Evolutionary conservation across 2,113 vertebrate genomes (phyloP).

Genomic region (Nesogale talazaci): DNA sequence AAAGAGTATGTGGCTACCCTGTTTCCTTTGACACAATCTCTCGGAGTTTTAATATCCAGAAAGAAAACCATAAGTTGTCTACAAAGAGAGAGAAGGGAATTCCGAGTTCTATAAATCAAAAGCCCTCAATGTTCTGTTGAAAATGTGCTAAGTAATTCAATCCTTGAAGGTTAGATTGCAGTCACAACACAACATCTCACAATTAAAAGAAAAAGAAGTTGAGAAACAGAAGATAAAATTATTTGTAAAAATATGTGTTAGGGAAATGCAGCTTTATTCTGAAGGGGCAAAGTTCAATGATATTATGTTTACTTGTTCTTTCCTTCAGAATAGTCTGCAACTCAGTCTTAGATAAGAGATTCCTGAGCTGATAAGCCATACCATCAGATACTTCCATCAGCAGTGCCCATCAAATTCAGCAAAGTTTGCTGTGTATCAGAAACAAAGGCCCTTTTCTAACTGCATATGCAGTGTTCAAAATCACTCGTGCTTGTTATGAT

Average conservation of each 20-base stretch:
- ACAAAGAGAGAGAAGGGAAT: background rate
- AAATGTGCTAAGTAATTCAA: background rate
- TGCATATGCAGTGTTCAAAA: background rate
- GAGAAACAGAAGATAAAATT: background rate
- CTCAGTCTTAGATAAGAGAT: conserved; percentile 11
- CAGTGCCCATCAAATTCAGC: background rate
- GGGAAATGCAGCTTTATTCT: background rate
- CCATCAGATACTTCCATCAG: background rate
- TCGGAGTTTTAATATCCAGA: background rate
- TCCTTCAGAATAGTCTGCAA: background rate
- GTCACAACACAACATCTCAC: background rate
- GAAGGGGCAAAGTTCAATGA: background rate
- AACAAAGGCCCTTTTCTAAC: conserved; percentile 49
- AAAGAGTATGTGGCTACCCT: accelerated
- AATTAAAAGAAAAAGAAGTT: background rate
- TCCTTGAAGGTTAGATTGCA: background rate
- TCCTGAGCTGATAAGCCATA: background rate
- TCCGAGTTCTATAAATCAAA: background rate
- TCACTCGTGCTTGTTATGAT: background rate
- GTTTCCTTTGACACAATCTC: background rate
- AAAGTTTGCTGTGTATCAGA: conserved; percentile 48
- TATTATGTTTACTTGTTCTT: conserved; percentile 11
- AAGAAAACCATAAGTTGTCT: background rate
- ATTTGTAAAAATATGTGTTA: background rate
- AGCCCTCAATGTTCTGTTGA: background rate